Evolutionary conservation across 2,797 vertebrate species (phyloP).

Genomic region (Cichlasoma orientale): DNA sequence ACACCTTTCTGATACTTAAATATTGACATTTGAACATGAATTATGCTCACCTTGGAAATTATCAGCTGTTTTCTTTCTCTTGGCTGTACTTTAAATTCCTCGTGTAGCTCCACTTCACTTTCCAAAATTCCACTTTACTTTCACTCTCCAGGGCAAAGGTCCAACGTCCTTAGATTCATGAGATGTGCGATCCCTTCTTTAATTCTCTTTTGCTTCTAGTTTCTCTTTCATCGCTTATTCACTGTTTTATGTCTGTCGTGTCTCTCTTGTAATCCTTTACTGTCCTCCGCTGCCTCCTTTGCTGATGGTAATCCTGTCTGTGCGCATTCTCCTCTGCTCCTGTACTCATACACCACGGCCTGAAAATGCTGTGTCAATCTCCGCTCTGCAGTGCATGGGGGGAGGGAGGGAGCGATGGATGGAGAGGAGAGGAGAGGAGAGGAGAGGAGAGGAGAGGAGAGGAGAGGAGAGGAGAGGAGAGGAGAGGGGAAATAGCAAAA

Average conservation of each 20-base stretch:
- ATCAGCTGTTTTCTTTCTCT: conserved; percentile 8
- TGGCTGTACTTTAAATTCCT: conserved; percentile 2
- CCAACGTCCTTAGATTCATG: conserved; percentile 22
- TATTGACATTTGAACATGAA: background rate
- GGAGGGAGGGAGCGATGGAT: conserved; percentile 15
- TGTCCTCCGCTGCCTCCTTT: conserved; percentile 65
- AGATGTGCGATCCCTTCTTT: background rate
- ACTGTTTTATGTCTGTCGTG: conserved; percentile 20
- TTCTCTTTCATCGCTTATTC: conserved; percentile 35
- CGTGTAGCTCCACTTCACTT: background rate
- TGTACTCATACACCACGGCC: conserved; percentile 34
- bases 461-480: background rate
- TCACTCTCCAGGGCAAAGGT: conserved; percentile 21
- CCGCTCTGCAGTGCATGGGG: conserved; percentile 35
- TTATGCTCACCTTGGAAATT: conserved; percentile 51
- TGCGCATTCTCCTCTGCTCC: conserved; percentile 40
- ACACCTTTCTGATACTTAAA: background rate
- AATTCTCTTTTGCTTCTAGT: conserved; percentile 18
- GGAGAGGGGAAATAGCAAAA: background rate
- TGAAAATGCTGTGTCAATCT: conserved; percentile 73
- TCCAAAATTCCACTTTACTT: conserved; percentile 5
- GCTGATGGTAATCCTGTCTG: conserved; percentile 68
- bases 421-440: background rate
- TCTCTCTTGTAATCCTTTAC: conserved; percentile 62
- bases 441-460: background rate